These are phyloP conservation scores for Pyrocephalus nanus DNA, from an alignment of 2,797 vertebrate species.

Conservation along the genomic window DNA sequence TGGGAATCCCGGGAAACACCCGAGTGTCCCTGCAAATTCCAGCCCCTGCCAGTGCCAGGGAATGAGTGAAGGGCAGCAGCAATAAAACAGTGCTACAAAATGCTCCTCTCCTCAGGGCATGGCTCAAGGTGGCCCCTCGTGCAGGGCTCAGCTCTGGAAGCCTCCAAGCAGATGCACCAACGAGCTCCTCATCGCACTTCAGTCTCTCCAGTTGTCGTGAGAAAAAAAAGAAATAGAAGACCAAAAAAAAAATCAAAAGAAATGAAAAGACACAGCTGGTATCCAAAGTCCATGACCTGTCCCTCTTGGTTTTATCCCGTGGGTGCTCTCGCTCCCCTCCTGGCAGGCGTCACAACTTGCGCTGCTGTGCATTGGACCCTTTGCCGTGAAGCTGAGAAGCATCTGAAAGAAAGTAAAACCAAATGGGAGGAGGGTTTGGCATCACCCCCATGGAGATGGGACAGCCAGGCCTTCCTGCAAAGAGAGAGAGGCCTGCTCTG, in stretches of 20 bases:
- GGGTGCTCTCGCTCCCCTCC: slow-evolving; percentile 35
- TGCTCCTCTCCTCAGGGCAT: slow-evolving; percentile 44
- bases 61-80: slow-evolving; percentile 42
- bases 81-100: slow-evolving; percentile 54
- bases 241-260: neutral
- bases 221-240: neutral
- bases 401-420: slow-evolving; percentile 72
- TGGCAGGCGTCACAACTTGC: slow-evolving; percentile 76
- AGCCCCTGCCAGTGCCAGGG: slow-evolving; percentile 48
- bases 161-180: slow-evolving; percentile 20
- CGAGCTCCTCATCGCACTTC: neutral
- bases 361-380: slow-evolving; percentile 73
- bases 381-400: slow-evolving; percentile 78
- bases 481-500: neutral
- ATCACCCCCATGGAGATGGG: neutral
- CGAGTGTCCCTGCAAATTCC: neutral
- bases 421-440: neutral
- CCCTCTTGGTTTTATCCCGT: slow-evolving; percentile 13
- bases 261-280: neutral
- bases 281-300: slow-evolving; percentile 10
- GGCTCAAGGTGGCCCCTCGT: neutral
- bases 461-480: neutral
- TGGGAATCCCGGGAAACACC: neutral
- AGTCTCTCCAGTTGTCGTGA: slow-evolving; percentile 29
- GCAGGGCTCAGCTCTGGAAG: neutral